Evolutionary conservation across 2,888 invertebrate species (phyloP), one percentile per base, ranked within the genome.

Genomic region (Cistogaster globosa): DNA sequence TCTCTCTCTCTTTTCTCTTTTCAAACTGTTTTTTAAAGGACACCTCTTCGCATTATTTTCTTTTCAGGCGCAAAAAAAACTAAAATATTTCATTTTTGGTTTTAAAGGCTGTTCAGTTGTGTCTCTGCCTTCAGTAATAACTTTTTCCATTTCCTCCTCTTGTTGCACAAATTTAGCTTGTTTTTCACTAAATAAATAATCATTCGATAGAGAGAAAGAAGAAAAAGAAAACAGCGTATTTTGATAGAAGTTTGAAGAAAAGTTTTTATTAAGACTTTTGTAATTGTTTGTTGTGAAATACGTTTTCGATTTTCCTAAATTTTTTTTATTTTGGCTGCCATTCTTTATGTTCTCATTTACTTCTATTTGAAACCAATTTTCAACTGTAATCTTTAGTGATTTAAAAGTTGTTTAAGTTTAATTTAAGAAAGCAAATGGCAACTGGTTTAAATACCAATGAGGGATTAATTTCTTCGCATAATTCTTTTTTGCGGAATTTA

Each of bases 261-360:
- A 77, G 32, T 77, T 85, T 82, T 82, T 82, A 60, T 75, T 79
- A 48, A 82, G 78, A 79, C 78, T 65, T 78, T 42, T 42, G 75
- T 38, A 75, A 78, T 83, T 72, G 77, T 83, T 62, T 83, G 78
- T 53, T 78, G 20, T 76, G 6, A 55, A 81, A 69, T 42, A 63
- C 62, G 55, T 75, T 75, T 69, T 55, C 62, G 42, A 69, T 68
- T 69, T 69, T 26, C 4, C 4, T 57, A 22, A 14, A 38, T 38
- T 36, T 3, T 38, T 51, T 53, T 26, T 42, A 38, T 26, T 62
- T 26, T 75, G 38, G 4, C 16, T 38, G 18, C 20, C 9, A 16
- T n/a, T 20, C 7, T 57, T 65, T 11, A 77, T 57, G 22, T 65
- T 9, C 18, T 57, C 26, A 26, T 57, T 68, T 68, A 9, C 20